Evolutionary conservation across 2,888 invertebrate genomes (phyloP).

Genomic region (Ramazzottius varieornatus): DNA sequence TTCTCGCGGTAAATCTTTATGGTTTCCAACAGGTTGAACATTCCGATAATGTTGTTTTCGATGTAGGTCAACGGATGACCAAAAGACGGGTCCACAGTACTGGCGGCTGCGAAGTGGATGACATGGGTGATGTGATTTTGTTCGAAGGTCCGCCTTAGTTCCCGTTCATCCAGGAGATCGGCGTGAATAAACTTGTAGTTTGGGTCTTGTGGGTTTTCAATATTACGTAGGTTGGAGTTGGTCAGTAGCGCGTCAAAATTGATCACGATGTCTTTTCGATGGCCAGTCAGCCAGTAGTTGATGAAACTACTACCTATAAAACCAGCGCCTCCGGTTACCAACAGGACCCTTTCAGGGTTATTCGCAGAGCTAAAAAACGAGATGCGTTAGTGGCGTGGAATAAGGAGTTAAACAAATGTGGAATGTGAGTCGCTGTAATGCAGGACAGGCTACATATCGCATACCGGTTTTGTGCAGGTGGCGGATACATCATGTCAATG

Average conservation of each 20-base stretch:
- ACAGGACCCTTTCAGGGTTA: not conserved
- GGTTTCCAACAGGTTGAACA: constrained; percentile 12
- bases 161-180: not conserved
- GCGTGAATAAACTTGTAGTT: not conserved
- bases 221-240: not conserved
- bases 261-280: not conserved
- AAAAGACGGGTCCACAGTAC: constrained; percentile 12
- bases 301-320: not conserved
- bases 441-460: too few species aligned
- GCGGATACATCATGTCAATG: too few species aligned
- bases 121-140: not conserved
- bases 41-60: constrained; percentile 12
- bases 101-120: not conserved
- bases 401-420: too few species aligned
- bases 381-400: not conserved
- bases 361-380: not conserved
- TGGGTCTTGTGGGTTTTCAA: not conserved
- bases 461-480: too few species aligned
- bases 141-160: not conserved
- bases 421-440: too few species aligned
- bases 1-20: constrained; percentile 10
- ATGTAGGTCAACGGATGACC: constrained; percentile 13
- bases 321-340: not conserved
- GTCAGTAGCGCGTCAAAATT: not conserved
- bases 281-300: not conserved